phyloP scores from a whole-genome alignment of 2,888 invertebrate genomes.

The Aricia artaxerxes region DNA sequence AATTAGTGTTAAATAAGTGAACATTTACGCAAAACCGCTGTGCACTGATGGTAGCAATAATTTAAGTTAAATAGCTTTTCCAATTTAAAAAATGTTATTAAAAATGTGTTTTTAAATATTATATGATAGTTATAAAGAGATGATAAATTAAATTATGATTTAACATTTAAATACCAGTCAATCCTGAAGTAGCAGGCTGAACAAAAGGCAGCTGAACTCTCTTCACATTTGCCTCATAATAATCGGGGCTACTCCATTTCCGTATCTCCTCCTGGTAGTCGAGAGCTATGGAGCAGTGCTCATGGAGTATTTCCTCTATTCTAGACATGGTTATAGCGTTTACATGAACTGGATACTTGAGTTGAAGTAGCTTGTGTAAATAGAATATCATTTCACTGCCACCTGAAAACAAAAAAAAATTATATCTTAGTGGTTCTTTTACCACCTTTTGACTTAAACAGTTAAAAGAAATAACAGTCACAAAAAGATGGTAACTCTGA shows the following conservation, averaged over 20 bases:
- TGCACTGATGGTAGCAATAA: too few species aligned
- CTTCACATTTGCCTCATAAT: slow-evolving; percentile 90
- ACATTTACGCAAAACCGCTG: too few species aligned
- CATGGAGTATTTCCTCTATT: slow-evolving; percentile 92
- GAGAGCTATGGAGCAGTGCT: slow-evolving; percentile 87
- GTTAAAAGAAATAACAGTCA: background rate
- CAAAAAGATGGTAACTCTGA: background rate
- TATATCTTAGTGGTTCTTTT: too few species aligned
- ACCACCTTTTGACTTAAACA: background rate
- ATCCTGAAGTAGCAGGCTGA: slow-evolving; percentile 81
- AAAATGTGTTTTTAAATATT: too few species aligned
- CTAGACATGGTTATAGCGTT: slow-evolving; percentile 92
- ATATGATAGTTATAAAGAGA: too few species aligned
- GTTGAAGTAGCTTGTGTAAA: slow-evolving; percentile 91
- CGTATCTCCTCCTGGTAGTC: slow-evolving; percentile 90
- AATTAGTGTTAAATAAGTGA: too few species aligned
- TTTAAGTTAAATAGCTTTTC: too few species aligned
- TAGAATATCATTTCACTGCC: slow-evolving; percentile 92
- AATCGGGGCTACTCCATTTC: slow-evolving; percentile 90
- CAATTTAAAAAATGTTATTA: too few species aligned
- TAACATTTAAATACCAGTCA: slow-evolving; percentile 71
- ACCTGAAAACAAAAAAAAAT: slow-evolving; percentile 55
- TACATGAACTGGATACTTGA: slow-evolving; percentile 95
- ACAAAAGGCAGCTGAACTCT: slow-evolving; percentile 93
- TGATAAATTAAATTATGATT: background rate